phyloP scores from a whole-genome alignment of 2,797 vertebrate genomes.

The Falco peregrinus region DNA sequence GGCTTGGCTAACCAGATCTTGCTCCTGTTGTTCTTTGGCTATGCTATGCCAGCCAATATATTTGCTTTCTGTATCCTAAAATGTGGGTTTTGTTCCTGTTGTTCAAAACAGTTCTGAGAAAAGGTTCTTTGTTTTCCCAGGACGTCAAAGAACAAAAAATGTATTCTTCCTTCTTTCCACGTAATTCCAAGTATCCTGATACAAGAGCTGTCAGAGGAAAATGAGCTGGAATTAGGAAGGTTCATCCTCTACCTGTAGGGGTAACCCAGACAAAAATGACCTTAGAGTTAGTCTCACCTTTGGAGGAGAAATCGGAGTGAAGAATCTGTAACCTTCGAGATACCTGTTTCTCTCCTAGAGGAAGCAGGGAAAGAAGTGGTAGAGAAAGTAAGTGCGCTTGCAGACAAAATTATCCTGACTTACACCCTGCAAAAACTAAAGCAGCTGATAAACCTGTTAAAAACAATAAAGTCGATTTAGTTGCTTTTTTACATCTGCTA shows the following conservation, averaged over 20 bases:
- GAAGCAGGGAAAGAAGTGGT: neutral
- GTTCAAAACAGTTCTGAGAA: constrained; percentile 14
- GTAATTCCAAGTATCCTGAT: neutral
- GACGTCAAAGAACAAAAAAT: neutral
- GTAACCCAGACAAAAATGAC: neutral
- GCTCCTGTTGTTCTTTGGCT: neutral
- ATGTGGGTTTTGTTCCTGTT: neutral
- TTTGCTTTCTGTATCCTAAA: constrained; percentile 1
- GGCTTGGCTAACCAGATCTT: constrained; percentile 2
- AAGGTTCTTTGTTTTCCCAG: neutral
- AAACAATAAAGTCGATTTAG: neutral
- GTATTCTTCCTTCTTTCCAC: neutral
- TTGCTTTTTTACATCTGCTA: neutral
- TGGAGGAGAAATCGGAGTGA: neutral
- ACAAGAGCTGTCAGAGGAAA: neutral
- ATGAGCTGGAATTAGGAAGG: neutral
- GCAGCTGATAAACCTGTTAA: neutral
- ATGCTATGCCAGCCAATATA: neutral
- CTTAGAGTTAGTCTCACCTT: neutral
- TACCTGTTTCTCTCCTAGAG: neutral
- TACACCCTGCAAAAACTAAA: neutral
- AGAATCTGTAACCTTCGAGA: neutral
- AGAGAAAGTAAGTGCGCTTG: neutral
- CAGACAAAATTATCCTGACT: neutral
- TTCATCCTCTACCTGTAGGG: neutral